Conservation (phyloP, 2,113 vertebrate species). For the Pipa parva region DNA sequence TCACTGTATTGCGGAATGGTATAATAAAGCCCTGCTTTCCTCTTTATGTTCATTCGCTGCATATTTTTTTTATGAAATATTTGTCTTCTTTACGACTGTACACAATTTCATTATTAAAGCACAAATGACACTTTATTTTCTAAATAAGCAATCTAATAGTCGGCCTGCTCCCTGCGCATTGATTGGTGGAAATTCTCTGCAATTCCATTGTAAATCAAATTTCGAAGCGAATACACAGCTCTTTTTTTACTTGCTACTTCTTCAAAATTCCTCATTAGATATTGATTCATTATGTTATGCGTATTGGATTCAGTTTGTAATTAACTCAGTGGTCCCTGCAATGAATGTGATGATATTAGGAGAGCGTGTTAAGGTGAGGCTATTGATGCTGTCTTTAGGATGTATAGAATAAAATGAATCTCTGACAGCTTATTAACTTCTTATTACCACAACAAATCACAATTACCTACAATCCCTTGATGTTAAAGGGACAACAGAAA, state of each 20-base stretch:
- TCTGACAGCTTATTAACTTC: conserved; percentile 5
- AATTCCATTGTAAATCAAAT: conserved; percentile 19
- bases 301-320: conserved; percentile 19
- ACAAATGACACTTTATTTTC: conserved; percentile 26
- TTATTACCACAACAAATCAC: neutral
- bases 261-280: conserved; percentile 4
- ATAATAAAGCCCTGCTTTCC: conserved; percentile 46
- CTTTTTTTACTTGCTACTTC: conserved; percentile 22
- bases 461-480: too few relatives aligned
- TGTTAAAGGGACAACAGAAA: too few relatives aligned
- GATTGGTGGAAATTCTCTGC: conserved; percentile 30
- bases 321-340: conserved; percentile 3
- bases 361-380: neutral
- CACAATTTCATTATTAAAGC: conserved; percentile 29
- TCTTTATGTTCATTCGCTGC: conserved; percentile 34
- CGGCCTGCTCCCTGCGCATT: conserved; percentile 17
- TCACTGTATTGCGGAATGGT: conserved; percentile 49
- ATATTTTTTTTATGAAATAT: conserved; percentile 38
- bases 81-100: conserved; percentile 18
- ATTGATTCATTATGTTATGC: conserved; percentile 24
- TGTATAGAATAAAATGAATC: neutral
- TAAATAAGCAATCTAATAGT: neutral
- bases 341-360: conserved; percentile 4
- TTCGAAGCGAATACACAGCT: conserved; percentile 34
- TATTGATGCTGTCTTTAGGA: neutral